Base-by-base conservation (phyloP, 2,888 invertebrate species). In the Ypsolopha scabrella region DNA sequence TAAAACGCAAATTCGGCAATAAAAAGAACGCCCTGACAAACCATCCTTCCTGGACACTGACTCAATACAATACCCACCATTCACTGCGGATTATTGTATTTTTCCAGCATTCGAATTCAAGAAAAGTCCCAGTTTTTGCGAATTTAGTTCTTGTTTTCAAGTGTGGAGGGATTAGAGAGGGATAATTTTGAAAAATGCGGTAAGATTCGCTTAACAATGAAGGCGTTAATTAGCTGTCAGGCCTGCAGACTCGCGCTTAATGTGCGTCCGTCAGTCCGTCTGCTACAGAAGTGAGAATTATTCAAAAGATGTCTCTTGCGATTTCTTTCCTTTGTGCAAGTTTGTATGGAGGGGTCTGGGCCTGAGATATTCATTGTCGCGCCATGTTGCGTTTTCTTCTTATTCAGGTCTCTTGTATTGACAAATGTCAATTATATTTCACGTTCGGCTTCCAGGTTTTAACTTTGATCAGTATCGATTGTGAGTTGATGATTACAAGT, bases 1-100 rank as follows among this genome's bases (percentile, higher is more conserved):
- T 86, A 85, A 86, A 86, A 86, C 83, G 83, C 85, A 85, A 85
- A 86, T 85, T 85, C 70, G 69, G 75, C 81, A 80, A 82, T 85
- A 86, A 86, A 83, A 85, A 76, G 76, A 80, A 78, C 75, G 72
- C 77, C 74, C 80, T 69, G 70, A 72, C 74, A 77, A 80, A 82
- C 75, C 76, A 82, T 75, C 75, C 82, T 83, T 85, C 82, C 83
- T 86, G 85, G 85, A 86, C 86, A 85, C 79, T 76, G 80, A 70
- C 75, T 80, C 80, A 78, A 82, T 80, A 86, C 86, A 86, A 86
- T 82, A 62, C 67, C 68, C 65, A 63, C 75, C 66, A 82, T 83
- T 83, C 82, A 76, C 65, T 68, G 67, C 67, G 73, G 80, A 82
- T 86, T 85, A 85, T 85, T 83, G 75, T 82, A 83, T 86, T 85